Evolutionary conservation across 2,888 invertebrate species (phyloP).

Genomic region (Drosophila melanosoma): DNA sequence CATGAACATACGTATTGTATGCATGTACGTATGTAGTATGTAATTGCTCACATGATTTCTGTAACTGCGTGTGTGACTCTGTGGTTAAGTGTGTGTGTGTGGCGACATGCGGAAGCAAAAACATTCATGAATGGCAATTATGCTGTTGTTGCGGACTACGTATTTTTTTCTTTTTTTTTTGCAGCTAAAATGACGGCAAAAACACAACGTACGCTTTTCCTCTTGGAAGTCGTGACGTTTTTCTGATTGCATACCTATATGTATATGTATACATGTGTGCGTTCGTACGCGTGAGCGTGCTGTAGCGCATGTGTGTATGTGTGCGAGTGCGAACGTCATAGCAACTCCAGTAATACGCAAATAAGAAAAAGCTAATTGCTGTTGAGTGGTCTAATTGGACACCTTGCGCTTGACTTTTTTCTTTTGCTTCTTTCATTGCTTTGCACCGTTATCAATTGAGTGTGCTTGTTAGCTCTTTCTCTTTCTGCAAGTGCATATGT

Average conservation of each 20-base stretch:
- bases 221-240: constrained; percentile 79
- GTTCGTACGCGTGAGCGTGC: constrained; percentile 11
- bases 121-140: constrained; percentile 77
- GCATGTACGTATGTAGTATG: constrained; percentile 11
- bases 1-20: constrained; percentile 4
- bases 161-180: constrained; percentile 18
- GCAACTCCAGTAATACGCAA: constrained; percentile 79
- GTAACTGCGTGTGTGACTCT: constrained; percentile 21
- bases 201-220: constrained; percentile 74
- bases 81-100: constrained; percentile 15
- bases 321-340: constrained; percentile 66
- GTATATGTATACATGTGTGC: constrained; percentile 8
- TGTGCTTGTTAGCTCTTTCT: constrained; percentile 48
- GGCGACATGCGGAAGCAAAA: constrained; percentile 70
- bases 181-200: constrained; percentile 64
- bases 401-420: constrained; percentile 67
- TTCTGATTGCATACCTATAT: constrained; percentile 58
- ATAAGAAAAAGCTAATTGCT: constrained; percentile 68
- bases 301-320: constrained; percentile 26
- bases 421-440: constrained; percentile 1
- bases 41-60: constrained; percentile 39
- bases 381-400: constrained; percentile 76
- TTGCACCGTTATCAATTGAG: constrained; percentile 66
- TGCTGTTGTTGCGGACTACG: constrained; percentile 43
- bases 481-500: constrained; percentile 4